phyloP scores from a whole-genome alignment of 2,113 vertebrate genomes.

The Syngnathus typhle region DNA sequence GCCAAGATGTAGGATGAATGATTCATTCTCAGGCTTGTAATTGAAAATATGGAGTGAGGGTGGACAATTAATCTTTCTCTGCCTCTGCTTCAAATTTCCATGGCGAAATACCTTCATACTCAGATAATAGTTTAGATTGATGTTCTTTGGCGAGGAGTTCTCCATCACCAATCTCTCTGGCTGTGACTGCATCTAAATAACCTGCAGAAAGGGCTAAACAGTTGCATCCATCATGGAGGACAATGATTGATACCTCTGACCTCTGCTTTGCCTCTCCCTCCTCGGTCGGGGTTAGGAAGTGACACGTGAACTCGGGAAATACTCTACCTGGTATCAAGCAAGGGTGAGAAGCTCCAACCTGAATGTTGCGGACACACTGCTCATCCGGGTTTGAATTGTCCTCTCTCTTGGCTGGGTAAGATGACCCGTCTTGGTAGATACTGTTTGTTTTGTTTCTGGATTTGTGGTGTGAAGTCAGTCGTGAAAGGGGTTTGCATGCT shows the following conservation, averaged over 20 bases:
- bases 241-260: constrained; percentile 63
- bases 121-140: constrained; percentile 58
- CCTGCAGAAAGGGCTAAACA: constrained; percentile 70
- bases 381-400: constrained; percentile 19
- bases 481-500: constrained; percentile 16
- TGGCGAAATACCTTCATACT: constrained; percentile 48
- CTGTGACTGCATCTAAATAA: constrained; percentile 70
- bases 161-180: constrained; percentile 65
- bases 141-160: constrained; percentile 62
- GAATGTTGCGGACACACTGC: constrained; percentile 15
- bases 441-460: constrained; percentile 50
- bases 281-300: constrained; percentile 53
- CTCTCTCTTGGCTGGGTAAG: constrained; percentile 31
- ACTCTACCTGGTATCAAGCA: constrained; percentile 35
- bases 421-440: constrained; percentile 46
- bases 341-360: constrained; percentile 29
- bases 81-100: constrained; percentile 43
- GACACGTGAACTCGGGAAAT: constrained; percentile 51
- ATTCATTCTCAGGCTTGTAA: constrained; percentile 57
- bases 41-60: constrained; percentile 55
- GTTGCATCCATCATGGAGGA: constrained; percentile 64
- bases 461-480: constrained; percentile 24
- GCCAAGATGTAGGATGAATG: constrained; percentile 49
- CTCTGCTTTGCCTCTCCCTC: constrained; percentile 33
- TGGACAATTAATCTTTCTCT: constrained; percentile 55